phyloP scores from a whole-genome alignment of 2,797 vertebrate genomes.

The Phalloptychus januarius region DNA sequence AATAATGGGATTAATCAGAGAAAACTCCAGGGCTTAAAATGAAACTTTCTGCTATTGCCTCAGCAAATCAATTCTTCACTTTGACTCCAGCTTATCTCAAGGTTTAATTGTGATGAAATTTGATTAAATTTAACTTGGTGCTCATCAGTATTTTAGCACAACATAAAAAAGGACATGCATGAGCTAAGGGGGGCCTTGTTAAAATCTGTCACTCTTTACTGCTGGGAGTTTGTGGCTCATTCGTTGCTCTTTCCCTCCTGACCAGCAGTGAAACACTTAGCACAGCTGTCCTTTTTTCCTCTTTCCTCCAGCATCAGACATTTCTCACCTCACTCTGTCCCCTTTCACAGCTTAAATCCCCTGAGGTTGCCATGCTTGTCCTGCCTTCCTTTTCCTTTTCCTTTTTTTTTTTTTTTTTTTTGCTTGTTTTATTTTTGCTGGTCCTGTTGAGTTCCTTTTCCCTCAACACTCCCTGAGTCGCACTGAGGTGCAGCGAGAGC shows the following conservation, averaged over 20 bases:
- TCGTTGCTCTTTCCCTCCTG: slow-evolving; percentile 37
- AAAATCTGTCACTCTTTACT: slow-evolving; percentile 16
- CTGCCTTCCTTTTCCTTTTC: slow-evolving; percentile 13
- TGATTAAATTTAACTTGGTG: not conserved
- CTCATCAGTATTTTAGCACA: not conserved
- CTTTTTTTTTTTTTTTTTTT: slow-evolving; percentile 1
- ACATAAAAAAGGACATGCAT: not conserved
- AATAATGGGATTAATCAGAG: not conserved
- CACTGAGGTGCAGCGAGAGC: slow-evolving; percentile 6
- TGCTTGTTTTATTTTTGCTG: slow-evolving; percentile 22
- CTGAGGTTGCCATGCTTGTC: slow-evolving; percentile 16
- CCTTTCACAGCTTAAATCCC: slow-evolving; percentile 35
- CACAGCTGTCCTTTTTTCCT: slow-evolving; percentile 36
- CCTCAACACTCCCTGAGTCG: slow-evolving; percentile 25
- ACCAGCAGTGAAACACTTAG: slow-evolving; percentile 54
- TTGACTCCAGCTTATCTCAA: not conserved
- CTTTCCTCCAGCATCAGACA: slow-evolving; percentile 36
- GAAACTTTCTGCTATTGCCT: not conserved
- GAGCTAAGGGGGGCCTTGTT: not conserved
- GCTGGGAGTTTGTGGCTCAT: slow-evolving; percentile 33
- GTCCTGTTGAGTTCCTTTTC: slow-evolving; percentile 15
- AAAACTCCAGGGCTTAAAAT: not conserved
- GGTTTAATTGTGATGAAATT: too few species aligned
- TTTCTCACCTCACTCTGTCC: slow-evolving; percentile 42
- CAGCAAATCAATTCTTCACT: not conserved